phyloP scores from a whole-genome alignment of 2,888 invertebrate species.

The Tetragnatha montana region DNA sequence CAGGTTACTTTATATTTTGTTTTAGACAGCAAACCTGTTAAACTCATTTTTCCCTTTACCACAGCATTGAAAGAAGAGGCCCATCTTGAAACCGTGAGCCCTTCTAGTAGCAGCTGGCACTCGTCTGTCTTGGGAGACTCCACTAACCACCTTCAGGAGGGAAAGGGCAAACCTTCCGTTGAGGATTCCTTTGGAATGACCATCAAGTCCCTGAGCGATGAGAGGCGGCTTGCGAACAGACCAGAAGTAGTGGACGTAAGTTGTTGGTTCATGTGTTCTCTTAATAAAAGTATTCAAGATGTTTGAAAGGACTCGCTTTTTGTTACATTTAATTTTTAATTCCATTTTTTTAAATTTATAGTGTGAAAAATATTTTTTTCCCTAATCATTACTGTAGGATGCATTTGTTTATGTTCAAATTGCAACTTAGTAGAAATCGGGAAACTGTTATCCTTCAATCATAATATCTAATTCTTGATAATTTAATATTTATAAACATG shows the following conservation, averaged over 20 bases:
- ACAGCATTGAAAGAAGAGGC: conserved; percentile 70
- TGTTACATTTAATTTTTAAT: background rate
- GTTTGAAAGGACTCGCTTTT: too few species aligned
- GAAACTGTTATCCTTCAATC: too few species aligned
- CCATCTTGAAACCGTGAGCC: conserved; percentile 47
- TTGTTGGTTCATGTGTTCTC: background rate
- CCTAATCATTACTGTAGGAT: too few species aligned
- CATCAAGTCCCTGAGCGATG: conserved; percentile 79
- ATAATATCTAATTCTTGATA: too few species aligned
- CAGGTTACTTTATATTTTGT: too few species aligned
- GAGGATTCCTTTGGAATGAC: conserved; percentile 75
- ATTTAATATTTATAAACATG: too few species aligned
- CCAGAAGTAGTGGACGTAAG: conserved; percentile 81
- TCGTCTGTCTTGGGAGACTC: conserved; percentile 54
- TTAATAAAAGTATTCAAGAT: too few species aligned
- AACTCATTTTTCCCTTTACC: background rate
- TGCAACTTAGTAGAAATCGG: too few species aligned
- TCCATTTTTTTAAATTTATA: background rate
- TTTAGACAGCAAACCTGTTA: too few species aligned
- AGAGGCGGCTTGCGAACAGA: conserved; percentile 79
- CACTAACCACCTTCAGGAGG: conserved; percentile 47
- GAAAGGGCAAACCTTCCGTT: conserved; percentile 69
- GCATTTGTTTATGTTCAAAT: too few species aligned
- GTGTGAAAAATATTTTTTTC: too few species aligned
- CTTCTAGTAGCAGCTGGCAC: conserved; percentile 35